phyloP scores from a whole-genome alignment of 2,113 vertebrate genomes.

The Gymnocephalus cernua region DNA sequence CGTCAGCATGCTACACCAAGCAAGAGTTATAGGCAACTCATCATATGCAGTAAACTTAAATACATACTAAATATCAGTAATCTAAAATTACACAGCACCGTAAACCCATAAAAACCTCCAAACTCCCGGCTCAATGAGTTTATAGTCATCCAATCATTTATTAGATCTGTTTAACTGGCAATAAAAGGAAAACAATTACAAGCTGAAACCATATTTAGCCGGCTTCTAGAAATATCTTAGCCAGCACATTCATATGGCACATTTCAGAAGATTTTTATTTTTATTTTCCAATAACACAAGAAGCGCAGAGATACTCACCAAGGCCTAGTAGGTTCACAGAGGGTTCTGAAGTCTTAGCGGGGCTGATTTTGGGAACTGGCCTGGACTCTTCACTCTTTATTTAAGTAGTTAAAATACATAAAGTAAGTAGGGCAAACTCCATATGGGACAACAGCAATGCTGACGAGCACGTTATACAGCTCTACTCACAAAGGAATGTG shows the following conservation, averaged over 20 bases:
- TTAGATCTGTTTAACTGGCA: neutral
- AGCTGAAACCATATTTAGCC: neutral
- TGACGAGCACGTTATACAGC: neutral
- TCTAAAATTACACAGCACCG: neutral
- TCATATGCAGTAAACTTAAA: neutral
- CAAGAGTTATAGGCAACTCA: neutral
- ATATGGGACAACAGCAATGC: neutral
- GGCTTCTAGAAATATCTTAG: neutral
- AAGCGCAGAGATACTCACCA: conserved; percentile 83
- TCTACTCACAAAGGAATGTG: neutral
- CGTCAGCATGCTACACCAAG: neutral
- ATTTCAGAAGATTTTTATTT: neutral
- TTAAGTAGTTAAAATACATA: neutral
- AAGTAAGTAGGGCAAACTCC: neutral
- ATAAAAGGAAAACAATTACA: conserved; percentile 8
- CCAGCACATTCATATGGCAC: neutral
- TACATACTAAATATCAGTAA: neutral
- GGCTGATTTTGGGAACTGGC: conserved; percentile 89
- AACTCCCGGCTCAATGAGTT: neutral
- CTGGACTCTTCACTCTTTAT: conserved; percentile 90
- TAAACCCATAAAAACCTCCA: neutral
- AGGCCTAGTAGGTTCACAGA: conserved; percentile 94
- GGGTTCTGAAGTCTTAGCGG: conserved; percentile 88
- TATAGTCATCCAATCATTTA: neutral
- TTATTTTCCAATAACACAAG: neutral